A percentile compares a stretch with the other conserved stretches of the same genome.
Evolutionary conservation across 2,113 vertebrate genomes (phyloP).

Genomic region (Onychostoma macrolepis): DNA sequence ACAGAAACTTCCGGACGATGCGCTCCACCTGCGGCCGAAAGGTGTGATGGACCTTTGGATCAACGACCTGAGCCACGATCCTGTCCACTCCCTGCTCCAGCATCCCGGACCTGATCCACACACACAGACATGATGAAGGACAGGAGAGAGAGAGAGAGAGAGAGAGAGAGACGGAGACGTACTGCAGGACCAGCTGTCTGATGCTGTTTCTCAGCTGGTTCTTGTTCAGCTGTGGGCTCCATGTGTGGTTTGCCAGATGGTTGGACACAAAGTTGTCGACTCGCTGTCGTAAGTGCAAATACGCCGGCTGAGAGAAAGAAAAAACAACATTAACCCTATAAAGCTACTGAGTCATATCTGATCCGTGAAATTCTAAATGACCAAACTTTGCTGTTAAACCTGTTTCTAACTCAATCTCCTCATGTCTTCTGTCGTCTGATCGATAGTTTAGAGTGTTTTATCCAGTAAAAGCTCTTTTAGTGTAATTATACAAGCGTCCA

Average conservation of each 20-base stretch:
- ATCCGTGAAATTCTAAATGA: background rate
- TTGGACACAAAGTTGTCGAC: conserved; percentile 99
- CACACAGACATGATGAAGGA: background rate
- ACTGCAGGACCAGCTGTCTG: conserved; percentile 89
- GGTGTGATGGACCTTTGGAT: conserved; percentile 96
- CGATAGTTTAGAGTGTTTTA: no score
- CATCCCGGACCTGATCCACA: conserved; percentile 91
- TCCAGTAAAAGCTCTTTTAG: no score
- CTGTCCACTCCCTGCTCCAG: conserved; percentile 97
- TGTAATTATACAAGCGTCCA: no score
- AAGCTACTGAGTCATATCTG: background rate
- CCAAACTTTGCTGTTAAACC: no score
- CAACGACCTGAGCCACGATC: conserved; percentile 98
- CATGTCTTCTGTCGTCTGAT: no score
- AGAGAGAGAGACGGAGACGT: background rate
- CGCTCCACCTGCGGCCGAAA: conserved; percentile 98
- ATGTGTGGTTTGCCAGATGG: conserved; percentile 96
- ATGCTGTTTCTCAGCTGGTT: conserved; percentile 98
- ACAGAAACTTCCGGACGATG: conserved; percentile 93
- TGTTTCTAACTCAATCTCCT: no score
- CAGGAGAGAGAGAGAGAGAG: background rate
- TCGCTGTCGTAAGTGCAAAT: conserved; percentile 93
- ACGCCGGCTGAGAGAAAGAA: conserved; percentile 83
- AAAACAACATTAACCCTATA: background rate
- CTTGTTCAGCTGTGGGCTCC: conserved; percentile 98